These are phyloP conservation scores for Dipodomys stephensi DNA, from an alignment of 2,113 vertebrate genomes.

Conservation along the genomic window DNA sequence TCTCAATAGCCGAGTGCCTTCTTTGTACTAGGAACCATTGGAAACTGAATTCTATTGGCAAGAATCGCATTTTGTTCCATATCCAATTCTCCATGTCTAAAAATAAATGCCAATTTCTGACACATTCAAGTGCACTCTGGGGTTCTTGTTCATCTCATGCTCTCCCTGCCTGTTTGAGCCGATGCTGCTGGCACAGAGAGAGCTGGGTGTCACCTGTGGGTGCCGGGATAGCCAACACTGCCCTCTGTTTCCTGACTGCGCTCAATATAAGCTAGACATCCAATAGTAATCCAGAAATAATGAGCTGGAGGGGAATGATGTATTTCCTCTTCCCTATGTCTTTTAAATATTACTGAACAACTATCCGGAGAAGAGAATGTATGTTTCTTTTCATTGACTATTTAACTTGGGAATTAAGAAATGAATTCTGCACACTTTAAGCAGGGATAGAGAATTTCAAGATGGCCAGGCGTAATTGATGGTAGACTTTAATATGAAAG, in stretches of 20 bases:
- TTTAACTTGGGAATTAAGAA: constrained; percentile 38
- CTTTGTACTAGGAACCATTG: not conserved
- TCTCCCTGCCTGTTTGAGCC: not conserved
- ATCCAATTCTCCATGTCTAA: not conserved
- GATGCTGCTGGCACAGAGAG: not conserved
- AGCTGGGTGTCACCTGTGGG: not conserved
- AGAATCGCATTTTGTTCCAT: not conserved
- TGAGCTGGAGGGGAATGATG: not conserved
- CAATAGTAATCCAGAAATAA: not conserved
- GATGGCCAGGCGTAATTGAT: constrained; percentile 38
- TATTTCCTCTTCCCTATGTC: not conserved
- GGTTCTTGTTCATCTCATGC: not conserved
- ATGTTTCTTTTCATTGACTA: not conserved
- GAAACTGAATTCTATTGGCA: not conserved
- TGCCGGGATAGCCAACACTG: not conserved
- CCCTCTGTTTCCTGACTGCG: not conserved
- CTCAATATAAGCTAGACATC: not conserved
- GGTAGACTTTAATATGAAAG: constrained; percentile 43
- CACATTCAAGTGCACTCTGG: not conserved
- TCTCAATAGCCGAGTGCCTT: not conserved
- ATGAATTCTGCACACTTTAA: constrained; percentile 16
- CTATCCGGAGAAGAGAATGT: not conserved
- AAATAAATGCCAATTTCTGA: not conserved
- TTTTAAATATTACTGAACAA: not conserved
- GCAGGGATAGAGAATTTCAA: constrained; percentile 44